phyloP scores from a whole-genome alignment of 2,113 vertebrate genomes.

The Blennius ocellaris region DNA sequence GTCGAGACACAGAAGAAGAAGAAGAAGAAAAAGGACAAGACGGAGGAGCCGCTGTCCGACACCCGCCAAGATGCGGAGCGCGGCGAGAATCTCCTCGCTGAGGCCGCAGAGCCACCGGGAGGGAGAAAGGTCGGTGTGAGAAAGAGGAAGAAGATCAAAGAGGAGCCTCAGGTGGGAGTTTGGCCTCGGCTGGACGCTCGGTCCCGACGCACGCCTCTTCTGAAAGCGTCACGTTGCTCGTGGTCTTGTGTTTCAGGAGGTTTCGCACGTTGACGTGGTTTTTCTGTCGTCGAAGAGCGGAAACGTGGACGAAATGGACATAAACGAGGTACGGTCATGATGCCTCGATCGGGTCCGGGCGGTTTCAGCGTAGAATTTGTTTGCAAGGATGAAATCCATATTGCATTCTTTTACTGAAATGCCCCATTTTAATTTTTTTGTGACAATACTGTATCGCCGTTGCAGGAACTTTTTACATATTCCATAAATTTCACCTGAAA shows the following conservation, averaged over 20 bases:
- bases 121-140: conserved; percentile 18
- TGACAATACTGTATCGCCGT: too few relatives aligned
- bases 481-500: too few relatives aligned
- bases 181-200: background rate
- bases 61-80: background rate
- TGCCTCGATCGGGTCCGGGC: too few relatives aligned
- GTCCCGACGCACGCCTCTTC: background rate
- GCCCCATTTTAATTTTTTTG: too few relatives aligned
- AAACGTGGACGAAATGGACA: conserved; percentile 72
- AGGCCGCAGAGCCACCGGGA: conserved; percentile 17
- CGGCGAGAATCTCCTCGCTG: background rate
- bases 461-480: too few relatives aligned
- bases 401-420: too few relatives aligned
- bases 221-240: background rate
- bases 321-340: conserved; percentile 77
- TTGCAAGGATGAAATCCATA: too few relatives aligned
- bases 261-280: conserved; percentile 35
- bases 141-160: conserved; percentile 52
- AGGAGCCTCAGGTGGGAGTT: conserved; percentile 47
- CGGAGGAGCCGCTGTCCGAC: background rate
- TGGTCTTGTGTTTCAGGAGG: conserved; percentile 45
- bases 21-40: conserved; percentile 12
- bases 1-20: too few relatives aligned
- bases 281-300: conserved; percentile 73
- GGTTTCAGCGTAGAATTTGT: too few relatives aligned